Evolutionary conservation across 2,797 vertebrate genomes (phyloP).

Genomic region (Cirrhinus mrigala): DNA sequence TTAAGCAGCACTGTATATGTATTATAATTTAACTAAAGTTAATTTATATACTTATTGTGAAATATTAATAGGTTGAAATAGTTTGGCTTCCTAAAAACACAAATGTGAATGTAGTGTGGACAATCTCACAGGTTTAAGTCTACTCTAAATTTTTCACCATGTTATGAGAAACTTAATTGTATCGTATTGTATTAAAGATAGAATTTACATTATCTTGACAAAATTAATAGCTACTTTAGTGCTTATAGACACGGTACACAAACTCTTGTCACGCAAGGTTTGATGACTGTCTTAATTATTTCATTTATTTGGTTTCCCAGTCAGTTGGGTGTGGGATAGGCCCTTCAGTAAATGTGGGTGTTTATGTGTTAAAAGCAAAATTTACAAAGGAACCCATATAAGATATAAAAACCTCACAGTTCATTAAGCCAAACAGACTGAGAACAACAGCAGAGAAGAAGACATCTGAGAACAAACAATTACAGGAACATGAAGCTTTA

Average conservation of each 20-base stretch:
- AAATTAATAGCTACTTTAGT: background rate
- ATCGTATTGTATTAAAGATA: no score
- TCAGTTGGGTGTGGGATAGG: background rate
- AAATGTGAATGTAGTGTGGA: background rate
- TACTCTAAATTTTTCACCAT: background rate
- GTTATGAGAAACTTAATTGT: no score
- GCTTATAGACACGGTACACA: background rate
- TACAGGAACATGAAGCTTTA: constrained; percentile 21
- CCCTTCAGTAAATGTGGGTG: background rate
- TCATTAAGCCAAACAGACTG: background rate
- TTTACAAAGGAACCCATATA: background rate
- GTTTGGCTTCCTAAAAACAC: background rate
- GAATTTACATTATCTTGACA: background rate
- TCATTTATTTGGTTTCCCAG: background rate
- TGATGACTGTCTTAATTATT: background rate
- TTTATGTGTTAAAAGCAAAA: constrained; percentile 33
- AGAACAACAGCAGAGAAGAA: background rate
- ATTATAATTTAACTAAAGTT: no score
- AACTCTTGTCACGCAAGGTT: background rate
- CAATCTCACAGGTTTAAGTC: background rate
- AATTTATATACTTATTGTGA: no score
- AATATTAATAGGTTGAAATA: no score
- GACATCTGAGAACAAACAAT: background rate
- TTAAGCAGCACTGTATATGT: no score
- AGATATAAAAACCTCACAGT: constrained; percentile 27